phyloP scores from a whole-genome alignment of 2,888 invertebrate genomes.

The Gibbula magus region DNA sequence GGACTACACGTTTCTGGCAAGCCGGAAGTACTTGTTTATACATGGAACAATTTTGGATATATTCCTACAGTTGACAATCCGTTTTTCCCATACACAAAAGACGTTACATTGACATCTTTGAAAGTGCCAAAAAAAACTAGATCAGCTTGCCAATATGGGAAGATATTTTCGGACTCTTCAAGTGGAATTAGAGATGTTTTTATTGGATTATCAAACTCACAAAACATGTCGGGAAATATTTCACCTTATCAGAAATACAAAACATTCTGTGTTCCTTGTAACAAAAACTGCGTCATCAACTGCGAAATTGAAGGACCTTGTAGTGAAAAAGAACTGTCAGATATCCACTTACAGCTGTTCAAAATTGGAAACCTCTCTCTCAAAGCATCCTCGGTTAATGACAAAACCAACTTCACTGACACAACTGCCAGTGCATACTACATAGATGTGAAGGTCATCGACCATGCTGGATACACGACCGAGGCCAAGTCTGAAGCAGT shows the following conservation, averaged over 20 bases:
- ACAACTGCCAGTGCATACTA: constrained; percentile 44
- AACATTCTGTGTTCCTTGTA: constrained; percentile 47
- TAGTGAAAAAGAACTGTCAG: not conserved
- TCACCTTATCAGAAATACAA: constrained; percentile 33
- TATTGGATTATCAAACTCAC: constrained; percentile 46
- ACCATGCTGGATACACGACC: constrained; percentile 50
- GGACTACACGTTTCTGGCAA: constrained; percentile 28
- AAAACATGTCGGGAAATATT: constrained; percentile 39
- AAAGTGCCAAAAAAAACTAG: constrained; percentile 39
- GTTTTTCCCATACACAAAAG: constrained; percentile 46
- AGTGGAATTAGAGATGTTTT: constrained; percentile 54
- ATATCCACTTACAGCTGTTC: not conserved
- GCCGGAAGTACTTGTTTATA: constrained; percentile 22
- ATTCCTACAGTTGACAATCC: constrained; percentile 46
- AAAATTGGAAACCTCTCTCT: constrained; percentile 26
- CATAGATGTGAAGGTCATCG: constrained; percentile 47
- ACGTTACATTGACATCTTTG: constrained; percentile 37
- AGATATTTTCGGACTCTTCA: constrained; percentile 49
- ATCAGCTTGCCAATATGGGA: constrained; percentile 47
- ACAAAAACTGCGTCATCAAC: constrained; percentile 36
- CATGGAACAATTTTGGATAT: constrained; percentile 47
- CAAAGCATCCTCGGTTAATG: not conserved
- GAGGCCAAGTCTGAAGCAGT: constrained; percentile 47
- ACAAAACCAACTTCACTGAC: constrained; percentile 6
- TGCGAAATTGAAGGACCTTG: constrained; percentile 43